Percentiles rank a stretch among this genome's conserved stretches.
Evolutionary conservation across 2,888 invertebrate species (phyloP).

Genomic region (Plagodis dolabraria): DNA sequence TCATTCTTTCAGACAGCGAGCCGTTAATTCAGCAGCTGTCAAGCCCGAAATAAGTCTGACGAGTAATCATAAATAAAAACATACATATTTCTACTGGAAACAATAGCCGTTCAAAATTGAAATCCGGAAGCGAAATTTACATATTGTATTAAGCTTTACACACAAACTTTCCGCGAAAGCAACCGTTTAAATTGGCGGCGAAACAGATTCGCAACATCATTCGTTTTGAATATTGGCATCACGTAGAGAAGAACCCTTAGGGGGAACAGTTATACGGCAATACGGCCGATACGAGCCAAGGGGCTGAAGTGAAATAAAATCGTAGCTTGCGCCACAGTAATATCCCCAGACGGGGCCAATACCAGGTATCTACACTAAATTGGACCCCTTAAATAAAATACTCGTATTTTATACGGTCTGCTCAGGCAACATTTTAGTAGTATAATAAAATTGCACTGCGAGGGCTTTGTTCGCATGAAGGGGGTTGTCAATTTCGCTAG

Average conservation of each 20-base stretch:
- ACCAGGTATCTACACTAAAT: constrained; percentile 71
- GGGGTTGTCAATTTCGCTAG: constrained; percentile 21
- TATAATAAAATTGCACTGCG: constrained; percentile 44
- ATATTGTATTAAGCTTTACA: constrained; percentile 62
- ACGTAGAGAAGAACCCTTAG: constrained; percentile 72
- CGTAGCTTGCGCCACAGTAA: constrained; percentile 65
- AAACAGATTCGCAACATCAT: constrained; percentile 77
- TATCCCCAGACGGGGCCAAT: constrained; percentile 71
- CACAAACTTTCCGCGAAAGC: constrained; percentile 60
- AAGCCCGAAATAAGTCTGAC: neutral
- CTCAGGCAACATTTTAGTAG: constrained; percentile 48
- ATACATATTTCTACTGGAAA: constrained; percentile 42
- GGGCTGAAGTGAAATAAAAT: constrained; percentile 73
- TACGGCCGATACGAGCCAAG: constrained; percentile 65
- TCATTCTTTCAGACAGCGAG: too few relatives aligned
- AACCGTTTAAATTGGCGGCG: constrained; percentile 66
- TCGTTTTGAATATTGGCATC: constrained; percentile 79
- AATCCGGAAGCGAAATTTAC: constrained; percentile 63
- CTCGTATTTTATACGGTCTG: constrained; percentile 52
- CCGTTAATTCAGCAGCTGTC: too few relatives aligned
- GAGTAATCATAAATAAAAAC: constrained; percentile 32
- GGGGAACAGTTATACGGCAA: constrained; percentile 53
- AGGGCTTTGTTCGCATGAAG: constrained; percentile 28
- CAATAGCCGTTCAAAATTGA: constrained; percentile 59
- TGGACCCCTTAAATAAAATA: constrained; percentile 69